Conservation (phyloP, 2,888 invertebrate genomes). For the Drosophila paracracens region DNA sequence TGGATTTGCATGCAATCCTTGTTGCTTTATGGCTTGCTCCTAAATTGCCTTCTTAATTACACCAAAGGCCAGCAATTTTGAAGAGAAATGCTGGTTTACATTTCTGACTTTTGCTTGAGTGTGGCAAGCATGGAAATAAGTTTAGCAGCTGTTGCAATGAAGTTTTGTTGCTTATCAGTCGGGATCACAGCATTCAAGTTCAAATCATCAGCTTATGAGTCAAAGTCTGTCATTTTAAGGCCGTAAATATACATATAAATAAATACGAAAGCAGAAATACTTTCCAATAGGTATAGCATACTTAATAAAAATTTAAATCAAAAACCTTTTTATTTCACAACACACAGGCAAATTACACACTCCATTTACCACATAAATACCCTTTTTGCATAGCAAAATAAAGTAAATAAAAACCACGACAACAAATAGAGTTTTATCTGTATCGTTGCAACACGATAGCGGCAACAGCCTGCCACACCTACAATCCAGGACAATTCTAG, state of each 20-base stretch:
- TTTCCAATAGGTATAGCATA: neutral
- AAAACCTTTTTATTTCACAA: neutral
- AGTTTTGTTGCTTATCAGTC: neutral
- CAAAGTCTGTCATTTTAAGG: neutral
- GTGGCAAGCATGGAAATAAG: neutral
- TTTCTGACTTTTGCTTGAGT: neutral
- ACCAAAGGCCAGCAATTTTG: neutral
- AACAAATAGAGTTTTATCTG: slow-evolving; percentile 60
- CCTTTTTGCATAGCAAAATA: neutral
- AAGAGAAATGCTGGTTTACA: neutral
- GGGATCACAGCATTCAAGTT: neutral
- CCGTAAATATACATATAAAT: neutral
- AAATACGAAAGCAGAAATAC: neutral
- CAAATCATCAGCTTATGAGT: neutral
- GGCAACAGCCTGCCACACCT: slow-evolving; percentile 3
- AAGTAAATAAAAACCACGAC: slow-evolving; percentile 1
- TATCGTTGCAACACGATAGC: slow-evolving; percentile 28
- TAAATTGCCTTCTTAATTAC: slow-evolving; percentile 17
- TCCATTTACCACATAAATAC: neutral
- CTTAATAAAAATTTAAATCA: neutral
- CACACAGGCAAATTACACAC: neutral
- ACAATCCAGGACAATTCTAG: slow-evolving; percentile 11
- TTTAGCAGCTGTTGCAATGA: neutral
- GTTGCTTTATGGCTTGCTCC: slow-evolving; percentile 7
- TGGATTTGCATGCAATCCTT: slow-evolving; percentile 19